Base-by-base conservation (phyloP, 2,888 invertebrate genomes). In the Acleris literana region DNA sequence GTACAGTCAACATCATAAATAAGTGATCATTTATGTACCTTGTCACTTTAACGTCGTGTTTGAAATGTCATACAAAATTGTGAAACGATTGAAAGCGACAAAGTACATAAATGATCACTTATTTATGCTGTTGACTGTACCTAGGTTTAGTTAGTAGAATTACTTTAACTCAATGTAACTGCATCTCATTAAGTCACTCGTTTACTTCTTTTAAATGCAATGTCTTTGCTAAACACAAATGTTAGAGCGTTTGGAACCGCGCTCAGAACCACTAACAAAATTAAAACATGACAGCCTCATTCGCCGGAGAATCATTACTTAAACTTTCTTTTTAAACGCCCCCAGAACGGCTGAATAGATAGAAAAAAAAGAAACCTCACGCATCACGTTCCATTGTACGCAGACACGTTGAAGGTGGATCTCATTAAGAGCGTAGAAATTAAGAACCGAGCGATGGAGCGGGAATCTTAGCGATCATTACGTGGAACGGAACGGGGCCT, bases 401-500 rank as follows among this genome's bases (percentile, higher is more conserved):
- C 76, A 86, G 88, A 88, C 86, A 86, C 85, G 75, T 63, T 68
- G 85, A 86, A 90, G 90, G 89, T 89, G 83, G 86, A 90, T 91
- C 91, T 92, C 91, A 91, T 92, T 92, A 91, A 85, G 70, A 70
- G 68, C 57, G 49, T 82, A 77, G 83, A 86, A 87, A 88, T 87
- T 85, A 88, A 88, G 91, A 91, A 87, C 88, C 76, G 83, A 73
- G 83, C 86, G 84, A 88, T 91, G 90, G 80, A 85, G 90, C 87
- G 86, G 79, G 83, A 87, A 86, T 90, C 91, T 92, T 91, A 85
- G 87, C 85, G 88, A 88, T 92, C 91, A 89, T 92, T 92, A 92
- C 83, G 88, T 77, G 82, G 74, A 82, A 84, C 82, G 82, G 78
- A 84, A 82, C 83, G 83, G 75, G 75, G 71, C 71, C 74, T 72